A percentile compares a stretch with the other conserved stretches of the same genome.
Conservation (phyloP, 2,113 vertebrate species). For the Myanophis thanlyinensis region DNA sequence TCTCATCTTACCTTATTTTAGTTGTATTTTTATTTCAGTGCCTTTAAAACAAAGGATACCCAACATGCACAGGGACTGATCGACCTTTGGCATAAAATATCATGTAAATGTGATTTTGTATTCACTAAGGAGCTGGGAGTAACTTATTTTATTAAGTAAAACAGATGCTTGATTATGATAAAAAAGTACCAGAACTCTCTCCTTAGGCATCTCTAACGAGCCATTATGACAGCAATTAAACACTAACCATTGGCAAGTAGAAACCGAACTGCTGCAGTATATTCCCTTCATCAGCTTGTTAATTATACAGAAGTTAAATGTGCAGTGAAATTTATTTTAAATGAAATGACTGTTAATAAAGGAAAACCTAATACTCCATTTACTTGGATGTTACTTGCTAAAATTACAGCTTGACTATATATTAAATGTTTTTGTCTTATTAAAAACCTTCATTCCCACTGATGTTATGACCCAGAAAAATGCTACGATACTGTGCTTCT, state of each 20-base stretch:
- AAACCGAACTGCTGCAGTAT: conserved; percentile 46
- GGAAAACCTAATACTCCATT: conserved; percentile 38
- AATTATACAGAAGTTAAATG: conserved; percentile 67
- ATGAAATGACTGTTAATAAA: conserved; percentile 52
- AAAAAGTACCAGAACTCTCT: conserved; percentile 55
- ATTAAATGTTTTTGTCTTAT: neutral
- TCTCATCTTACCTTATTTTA: neutral
- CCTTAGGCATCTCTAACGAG: conserved; percentile 64
- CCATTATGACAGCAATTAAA: conserved; percentile 71
- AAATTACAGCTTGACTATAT: conserved; percentile 27
- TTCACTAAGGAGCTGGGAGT: conserved; percentile 45
- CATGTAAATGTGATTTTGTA: conserved; percentile 27
- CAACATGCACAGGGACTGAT: neutral
- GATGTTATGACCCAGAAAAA: neutral
- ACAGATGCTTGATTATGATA: conserved; percentile 61
- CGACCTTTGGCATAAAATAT: conserved; percentile 30
- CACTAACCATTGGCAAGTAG: conserved; percentile 57
- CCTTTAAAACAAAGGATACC: neutral
- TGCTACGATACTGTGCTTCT: neutral
- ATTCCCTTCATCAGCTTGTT: conserved; percentile 59
- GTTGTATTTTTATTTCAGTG: neutral
- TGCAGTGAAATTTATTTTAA: conserved; percentile 65
- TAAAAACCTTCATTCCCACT: neutral
- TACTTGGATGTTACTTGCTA: conserved; percentile 28
- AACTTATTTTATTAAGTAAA: conserved; percentile 58